phyloP scores from a whole-genome alignment of 2,113 vertebrate species.

The Okapia johnstoni region DNA sequence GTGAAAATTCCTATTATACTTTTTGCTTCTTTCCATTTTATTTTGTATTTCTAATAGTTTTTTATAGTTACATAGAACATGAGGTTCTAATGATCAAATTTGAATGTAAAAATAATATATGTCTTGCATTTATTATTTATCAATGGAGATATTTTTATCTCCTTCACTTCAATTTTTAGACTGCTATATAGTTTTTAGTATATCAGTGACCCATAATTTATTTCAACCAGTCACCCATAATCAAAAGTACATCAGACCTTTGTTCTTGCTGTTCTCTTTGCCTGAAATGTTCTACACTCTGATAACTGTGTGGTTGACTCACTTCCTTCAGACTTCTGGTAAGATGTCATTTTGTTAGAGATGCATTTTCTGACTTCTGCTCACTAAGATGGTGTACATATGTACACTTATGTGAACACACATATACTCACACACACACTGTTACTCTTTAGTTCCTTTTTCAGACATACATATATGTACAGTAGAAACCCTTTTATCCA shows the following conservation, averaged over 20 bases:
- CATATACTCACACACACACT: background rate
- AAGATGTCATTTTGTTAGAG: background rate
- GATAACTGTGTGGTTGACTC: background rate
- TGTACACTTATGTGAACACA: background rate
- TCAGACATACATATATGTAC: background rate
- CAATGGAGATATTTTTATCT: background rate
- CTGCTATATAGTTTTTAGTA: background rate
- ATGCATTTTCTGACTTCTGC: background rate
- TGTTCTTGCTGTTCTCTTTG: background rate
- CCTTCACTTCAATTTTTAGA: background rate
- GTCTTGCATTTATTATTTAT: background rate
- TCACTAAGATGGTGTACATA: background rate
- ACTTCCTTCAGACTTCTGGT: background rate
- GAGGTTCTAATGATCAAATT: background rate
- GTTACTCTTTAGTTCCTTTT: background rate
- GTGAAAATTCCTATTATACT: background rate
- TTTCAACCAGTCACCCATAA: background rate
- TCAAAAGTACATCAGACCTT: background rate
- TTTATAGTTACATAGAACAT: background rate
- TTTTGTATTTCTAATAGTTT: background rate
- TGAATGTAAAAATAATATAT: background rate
- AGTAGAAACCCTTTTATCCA: background rate
- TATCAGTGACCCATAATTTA: background rate
- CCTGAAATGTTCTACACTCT: background rate
- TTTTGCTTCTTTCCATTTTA: background rate